These are phyloP conservation scores for Mesorhabditis sp. DNA, from an alignment of 2,888 invertebrate genomes.

Conservation along the genomic window DNA sequence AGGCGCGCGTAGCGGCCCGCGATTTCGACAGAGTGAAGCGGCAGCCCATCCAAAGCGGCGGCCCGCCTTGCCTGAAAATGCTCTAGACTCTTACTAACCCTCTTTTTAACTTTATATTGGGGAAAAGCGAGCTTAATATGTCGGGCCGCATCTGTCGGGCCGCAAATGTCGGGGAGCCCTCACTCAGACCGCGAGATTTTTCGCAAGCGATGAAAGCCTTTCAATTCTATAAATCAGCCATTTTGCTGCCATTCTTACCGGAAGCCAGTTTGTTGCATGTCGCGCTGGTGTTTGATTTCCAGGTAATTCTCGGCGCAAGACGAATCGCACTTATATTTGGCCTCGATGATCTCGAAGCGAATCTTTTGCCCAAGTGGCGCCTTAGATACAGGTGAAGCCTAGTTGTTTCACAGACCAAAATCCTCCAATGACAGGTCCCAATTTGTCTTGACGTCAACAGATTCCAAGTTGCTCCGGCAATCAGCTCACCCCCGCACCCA, in stretches of 20 bases:
- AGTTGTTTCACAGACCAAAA: constrained; percentile 20
- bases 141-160: no score
- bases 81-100: no score
- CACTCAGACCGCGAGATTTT: no score
- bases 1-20: no score
- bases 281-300: constrained; percentile 34
- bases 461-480: constrained; percentile 31
- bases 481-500: constrained; percentile 38
- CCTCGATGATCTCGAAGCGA: constrained; percentile 38
- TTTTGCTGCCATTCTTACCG: constrained; percentile 15
- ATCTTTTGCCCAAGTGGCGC: constrained; percentile 27
- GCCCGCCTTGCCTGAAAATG: no score
- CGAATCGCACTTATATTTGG: constrained; percentile 36
- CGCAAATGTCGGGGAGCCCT: no score
- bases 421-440: constrained; percentile 34
- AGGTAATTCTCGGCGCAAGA: constrained; percentile 41
- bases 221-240: no score
- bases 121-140: no score
- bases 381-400: constrained; percentile 12
- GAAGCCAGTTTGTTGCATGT: constrained; percentile 41
- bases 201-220: no score
- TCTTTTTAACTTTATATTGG: no score
- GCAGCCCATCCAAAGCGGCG: no score
- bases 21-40: not conserved
- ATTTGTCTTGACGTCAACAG: constrained; percentile 24